These are phyloP conservation scores for Frieseomelitta varia DNA, from an alignment of 1,140 invertebrate species.

Conservation along the genomic window DNA sequence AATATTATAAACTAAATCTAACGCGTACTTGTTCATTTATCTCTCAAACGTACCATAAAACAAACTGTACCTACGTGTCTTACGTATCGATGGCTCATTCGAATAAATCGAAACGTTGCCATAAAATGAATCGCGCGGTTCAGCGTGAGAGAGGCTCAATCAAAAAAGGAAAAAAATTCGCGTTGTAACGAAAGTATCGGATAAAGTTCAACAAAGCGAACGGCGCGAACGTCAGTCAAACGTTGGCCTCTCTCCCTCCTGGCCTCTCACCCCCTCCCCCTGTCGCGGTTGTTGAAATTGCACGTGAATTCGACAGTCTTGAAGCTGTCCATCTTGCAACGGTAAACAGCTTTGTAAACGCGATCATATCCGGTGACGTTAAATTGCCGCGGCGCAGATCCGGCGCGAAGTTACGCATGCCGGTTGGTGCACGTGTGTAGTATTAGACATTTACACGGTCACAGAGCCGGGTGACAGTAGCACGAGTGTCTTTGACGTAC, in stretches of 20 bases:
- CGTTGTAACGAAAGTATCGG: not conserved
- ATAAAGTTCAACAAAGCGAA: not conserved
- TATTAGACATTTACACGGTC: constrained; percentile 63
- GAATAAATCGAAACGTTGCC: too few relatives aligned
- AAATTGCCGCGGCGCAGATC: constrained; percentile 46
- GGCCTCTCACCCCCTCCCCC: not conserved
- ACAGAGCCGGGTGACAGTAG: constrained; percentile 56
- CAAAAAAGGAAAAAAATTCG: not conserved
- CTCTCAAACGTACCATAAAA: too few relatives aligned
- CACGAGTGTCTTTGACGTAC: constrained; percentile 67
- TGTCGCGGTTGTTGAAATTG: constrained; percentile 2
- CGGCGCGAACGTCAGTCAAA: constrained; percentile 5
- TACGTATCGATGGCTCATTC: too few relatives aligned
- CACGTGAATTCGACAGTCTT: constrained; percentile 58
- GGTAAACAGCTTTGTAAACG: constrained; percentile 58
- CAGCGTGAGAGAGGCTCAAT: too few relatives aligned
- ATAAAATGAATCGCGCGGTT: too few relatives aligned
- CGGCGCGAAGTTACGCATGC: constrained; percentile 31
- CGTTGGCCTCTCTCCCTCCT: not conserved
- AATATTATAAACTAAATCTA: too few relatives aligned
- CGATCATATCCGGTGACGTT: constrained; percentile 55
- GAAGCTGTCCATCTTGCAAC: constrained; percentile 54
- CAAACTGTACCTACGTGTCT: too few relatives aligned
- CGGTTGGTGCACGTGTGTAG: constrained; percentile 39
- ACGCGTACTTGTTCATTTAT: too few relatives aligned